Percentiles rank a stretch among this genome's conserved stretches.
phyloP scores from a whole-genome alignment of 2,113 vertebrate genomes.

The Tylochromis polylepis region DNA sequence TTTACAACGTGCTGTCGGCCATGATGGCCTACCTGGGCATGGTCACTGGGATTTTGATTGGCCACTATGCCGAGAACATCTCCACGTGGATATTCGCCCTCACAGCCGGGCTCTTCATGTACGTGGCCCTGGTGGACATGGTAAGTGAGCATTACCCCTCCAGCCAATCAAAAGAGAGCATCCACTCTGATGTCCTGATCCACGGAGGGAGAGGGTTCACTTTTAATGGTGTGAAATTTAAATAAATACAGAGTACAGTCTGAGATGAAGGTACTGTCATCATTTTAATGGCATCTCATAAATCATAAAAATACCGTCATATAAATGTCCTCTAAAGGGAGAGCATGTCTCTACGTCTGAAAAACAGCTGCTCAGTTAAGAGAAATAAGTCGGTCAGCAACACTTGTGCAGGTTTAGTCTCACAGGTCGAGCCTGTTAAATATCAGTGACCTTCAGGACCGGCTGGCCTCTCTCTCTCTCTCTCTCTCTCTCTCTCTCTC shows the following conservation, averaged over 20 bases:
- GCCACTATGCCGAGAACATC: conserved; percentile 92
- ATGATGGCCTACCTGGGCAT: conserved; percentile 91
- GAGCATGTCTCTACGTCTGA: neutral
- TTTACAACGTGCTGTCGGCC: conserved; percentile 92
- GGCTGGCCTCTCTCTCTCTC: neutral
- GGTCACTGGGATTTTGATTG: conserved; percentile 89
- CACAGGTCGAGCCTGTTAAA: neutral
- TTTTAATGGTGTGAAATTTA: neutral
- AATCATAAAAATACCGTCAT: fast-evolving
- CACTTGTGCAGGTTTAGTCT: neutral
- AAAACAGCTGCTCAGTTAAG: neutral
- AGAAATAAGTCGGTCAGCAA: neutral
- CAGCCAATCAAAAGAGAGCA: neutral
- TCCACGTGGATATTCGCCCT: conserved; percentile 98
- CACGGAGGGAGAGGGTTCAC: fast-evolving
- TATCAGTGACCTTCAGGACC: neutral
- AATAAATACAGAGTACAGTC: fast-evolving
- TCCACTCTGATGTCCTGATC: fast-evolving
- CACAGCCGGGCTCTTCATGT: conserved; percentile 95
- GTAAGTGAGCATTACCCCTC: conserved; percentile 67
- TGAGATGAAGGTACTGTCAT: neutral
- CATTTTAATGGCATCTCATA: neutral
- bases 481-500: no score
- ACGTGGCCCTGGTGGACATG: conserved; percentile 97
- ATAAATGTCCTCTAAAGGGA: no score